Evolutionary conservation across 2,113 vertebrate genomes (phyloP).

Genomic region (Pampusana beccarii): DNA sequence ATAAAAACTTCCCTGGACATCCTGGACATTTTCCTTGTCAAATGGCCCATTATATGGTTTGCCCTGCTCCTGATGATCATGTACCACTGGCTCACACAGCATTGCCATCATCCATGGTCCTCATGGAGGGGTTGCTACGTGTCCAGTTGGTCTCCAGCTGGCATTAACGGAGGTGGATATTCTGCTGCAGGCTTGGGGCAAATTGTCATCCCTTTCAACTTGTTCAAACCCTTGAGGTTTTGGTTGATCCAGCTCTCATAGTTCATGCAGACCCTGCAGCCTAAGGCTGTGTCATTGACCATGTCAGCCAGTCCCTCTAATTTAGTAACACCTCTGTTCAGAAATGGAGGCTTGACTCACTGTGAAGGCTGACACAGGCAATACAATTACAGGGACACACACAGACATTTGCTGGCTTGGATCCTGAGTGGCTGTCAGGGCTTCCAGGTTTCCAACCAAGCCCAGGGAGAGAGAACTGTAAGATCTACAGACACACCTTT

Average conservation of each 20-base stretch:
- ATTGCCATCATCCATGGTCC: fast-evolving
- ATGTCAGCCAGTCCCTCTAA: not conserved
- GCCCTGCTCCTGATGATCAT: not conserved
- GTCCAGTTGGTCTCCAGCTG: fast-evolving
- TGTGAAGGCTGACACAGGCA: not conserved
- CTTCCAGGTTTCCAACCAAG: not conserved
- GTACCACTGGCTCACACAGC: not conserved
- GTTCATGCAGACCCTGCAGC: not conserved
- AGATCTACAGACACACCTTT: not conserved
- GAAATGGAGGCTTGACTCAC: not conserved
- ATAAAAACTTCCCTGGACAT: not conserved
- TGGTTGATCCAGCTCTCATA: fast-evolving
- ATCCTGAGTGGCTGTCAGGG: not conserved
- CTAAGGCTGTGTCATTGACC: not conserved
- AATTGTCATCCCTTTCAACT: not conserved
- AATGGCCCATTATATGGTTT: not conserved
- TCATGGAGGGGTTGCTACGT: not conserved
- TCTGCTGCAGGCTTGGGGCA: not conserved
- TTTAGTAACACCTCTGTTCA: not conserved
- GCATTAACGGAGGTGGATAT: not conserved
- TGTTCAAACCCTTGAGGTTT: not conserved
- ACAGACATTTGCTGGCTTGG: not conserved
- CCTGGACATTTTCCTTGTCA: not conserved
- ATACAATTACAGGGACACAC: not conserved
- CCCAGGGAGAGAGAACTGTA: not conserved